Evolutionary conservation across 2,797 vertebrate species (phyloP).

Genomic region (Lophotriccus pileatus): DNA sequence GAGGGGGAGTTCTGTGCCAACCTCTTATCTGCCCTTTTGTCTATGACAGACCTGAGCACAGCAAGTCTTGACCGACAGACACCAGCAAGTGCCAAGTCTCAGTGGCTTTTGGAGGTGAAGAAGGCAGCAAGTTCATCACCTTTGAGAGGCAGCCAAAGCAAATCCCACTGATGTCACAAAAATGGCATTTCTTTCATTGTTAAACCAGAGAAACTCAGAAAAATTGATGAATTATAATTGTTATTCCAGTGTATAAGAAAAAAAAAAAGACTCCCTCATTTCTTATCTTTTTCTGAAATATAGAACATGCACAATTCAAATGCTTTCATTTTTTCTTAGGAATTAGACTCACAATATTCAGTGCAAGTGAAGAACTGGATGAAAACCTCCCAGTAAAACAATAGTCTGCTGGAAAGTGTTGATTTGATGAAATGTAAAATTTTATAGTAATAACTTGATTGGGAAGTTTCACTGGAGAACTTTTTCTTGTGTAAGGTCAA

Average conservation of each 20-base stretch:
- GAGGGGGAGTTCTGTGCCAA: rapidly evolving
- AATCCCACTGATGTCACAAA: not conserved
- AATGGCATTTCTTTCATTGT: not conserved
- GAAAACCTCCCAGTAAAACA: not conserved
- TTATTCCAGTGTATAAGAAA: not conserved
- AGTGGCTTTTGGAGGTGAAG: not conserved
- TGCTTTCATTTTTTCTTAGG: not conserved
- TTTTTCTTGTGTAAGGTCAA: not conserved
- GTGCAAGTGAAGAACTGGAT: not conserved
- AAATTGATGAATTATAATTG: not conserved
- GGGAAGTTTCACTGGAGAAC: not conserved
- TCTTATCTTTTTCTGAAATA: not conserved
- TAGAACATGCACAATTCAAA: not conserved
- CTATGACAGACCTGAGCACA: not conserved
- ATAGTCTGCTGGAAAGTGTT: not conserved
- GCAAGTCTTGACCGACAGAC: not conserved
- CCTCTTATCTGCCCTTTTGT: not conserved
- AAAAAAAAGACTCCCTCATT: not conserved
- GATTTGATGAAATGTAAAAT: not conserved
- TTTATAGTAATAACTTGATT: not conserved
- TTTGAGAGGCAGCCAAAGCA: not conserved
- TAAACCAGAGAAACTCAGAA: not conserved
- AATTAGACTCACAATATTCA: not conserved
- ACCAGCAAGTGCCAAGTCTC: not conserved
- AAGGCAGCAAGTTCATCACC: not conserved